Evolutionary conservation across 2,888 invertebrate species (phyloP).

Genomic region (Sphaeridia pumilis): DNA sequence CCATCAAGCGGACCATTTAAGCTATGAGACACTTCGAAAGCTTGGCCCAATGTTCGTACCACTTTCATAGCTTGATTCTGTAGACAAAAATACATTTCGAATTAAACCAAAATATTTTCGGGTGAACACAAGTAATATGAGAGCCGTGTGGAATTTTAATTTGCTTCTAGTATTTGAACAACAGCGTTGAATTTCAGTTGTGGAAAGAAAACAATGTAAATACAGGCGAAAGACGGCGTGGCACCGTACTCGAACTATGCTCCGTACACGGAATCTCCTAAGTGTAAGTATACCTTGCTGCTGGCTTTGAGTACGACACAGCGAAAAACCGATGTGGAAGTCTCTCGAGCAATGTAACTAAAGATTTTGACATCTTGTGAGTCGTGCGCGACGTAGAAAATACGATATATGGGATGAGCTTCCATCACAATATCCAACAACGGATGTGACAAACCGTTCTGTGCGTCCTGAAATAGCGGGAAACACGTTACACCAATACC

Average conservation of each 20-base stretch:
- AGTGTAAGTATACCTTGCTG: conserved; percentile 67
- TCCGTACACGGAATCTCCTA: no score
- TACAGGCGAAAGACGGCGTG: no score
- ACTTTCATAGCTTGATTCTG: conserved; percentile 98
- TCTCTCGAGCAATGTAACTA: conserved; percentile 97
- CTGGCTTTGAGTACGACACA: conserved; percentile 99
- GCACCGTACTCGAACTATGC: no score
- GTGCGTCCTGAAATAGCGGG: neutral
- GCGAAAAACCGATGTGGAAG: conserved; percentile 90
- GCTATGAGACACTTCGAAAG: conserved; percentile 99
- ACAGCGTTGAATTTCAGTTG: conserved; percentile 7
- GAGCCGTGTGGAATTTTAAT: no score
- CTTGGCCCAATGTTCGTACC: conserved; percentile 96
- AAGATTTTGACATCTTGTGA: conserved; percentile 97
- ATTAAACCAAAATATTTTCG: no score
- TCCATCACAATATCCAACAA: conserved; percentile 11
- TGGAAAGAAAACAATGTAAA: no score
- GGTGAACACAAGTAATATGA: no score
- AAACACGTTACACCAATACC: neutral
- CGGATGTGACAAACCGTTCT: neutral
- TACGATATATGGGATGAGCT: conserved; percentile 48
- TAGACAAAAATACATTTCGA: no score
- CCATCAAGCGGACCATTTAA: conserved; percentile 47
- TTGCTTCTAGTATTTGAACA: conserved; percentile 12
- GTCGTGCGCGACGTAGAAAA: conserved; percentile 99